Conservation (phyloP, 2,888 invertebrate genomes). For the Tenthredo mesomela region DNA sequence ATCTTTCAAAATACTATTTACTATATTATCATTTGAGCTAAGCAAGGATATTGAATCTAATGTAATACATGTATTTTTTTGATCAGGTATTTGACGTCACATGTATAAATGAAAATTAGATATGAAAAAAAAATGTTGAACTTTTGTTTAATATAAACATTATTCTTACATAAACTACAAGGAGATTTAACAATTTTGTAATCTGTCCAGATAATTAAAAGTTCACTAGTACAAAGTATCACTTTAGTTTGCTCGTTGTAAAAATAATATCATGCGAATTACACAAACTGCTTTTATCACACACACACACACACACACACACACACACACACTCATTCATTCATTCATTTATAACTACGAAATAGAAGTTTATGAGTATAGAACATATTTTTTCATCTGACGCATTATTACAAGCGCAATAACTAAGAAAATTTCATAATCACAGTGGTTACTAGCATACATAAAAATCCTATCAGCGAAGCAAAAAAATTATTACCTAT, state of each 20-base stretch:
- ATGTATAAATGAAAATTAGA: slow-evolving; percentile 9
- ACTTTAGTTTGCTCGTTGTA: background rate
- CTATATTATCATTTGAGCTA: slow-evolving; percentile 6
- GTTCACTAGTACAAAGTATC: slow-evolving; percentile 1
- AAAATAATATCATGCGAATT: background rate
- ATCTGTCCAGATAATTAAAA: slow-evolving; percentile 44
- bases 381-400: background rate
- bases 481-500: background rate
- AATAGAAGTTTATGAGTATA: background rate
- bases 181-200: slow-evolving; percentile 55
- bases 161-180: slow-evolving; percentile 23
- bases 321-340: no score
- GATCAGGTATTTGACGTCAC: slow-evolving; percentile 4
- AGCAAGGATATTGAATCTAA: background rate
- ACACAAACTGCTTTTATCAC: background rate
- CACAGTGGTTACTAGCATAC: background rate
- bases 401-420: background rate
- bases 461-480: background rate
- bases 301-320: no score
- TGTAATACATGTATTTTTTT: slow-evolving; percentile 12
- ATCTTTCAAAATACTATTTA: background rate
- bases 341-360: background rate
- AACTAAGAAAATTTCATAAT: background rate
- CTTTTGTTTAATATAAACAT: background rate
- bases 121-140: background rate